These are phyloP conservation scores for Tetanocera ferruginea DNA, from an alignment of 2,888 invertebrate genomes.

Conservation along the genomic window DNA sequence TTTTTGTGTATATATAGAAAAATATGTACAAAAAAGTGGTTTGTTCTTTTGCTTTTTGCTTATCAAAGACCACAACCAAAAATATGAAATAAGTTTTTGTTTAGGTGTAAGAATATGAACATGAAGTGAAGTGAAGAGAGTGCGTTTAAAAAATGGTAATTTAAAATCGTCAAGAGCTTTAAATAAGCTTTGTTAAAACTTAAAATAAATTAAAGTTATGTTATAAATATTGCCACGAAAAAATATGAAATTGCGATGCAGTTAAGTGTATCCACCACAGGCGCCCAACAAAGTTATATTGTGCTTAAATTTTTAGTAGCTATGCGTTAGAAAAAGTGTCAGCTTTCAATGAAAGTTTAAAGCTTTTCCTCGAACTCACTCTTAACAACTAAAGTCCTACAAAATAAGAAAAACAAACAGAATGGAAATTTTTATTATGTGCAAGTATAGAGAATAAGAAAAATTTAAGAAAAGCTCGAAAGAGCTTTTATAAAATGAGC, in stretches of 20 bases:
- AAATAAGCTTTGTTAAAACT: conserved; percentile 9
- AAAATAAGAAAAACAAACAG: conserved; percentile 62
- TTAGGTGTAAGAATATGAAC: not conserved
- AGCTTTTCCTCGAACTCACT: conserved; percentile 52
- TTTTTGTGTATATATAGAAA: not conserved
- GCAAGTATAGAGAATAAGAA: not conserved
- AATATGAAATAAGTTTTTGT: not conserved
- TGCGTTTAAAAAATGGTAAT: not conserved
- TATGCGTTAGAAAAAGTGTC: conserved; percentile 55
- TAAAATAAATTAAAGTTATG: not conserved
- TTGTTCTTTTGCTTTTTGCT: conserved; percentile 37
- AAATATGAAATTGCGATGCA: conserved; percentile 1
- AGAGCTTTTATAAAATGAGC: not conserved
- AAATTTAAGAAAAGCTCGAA: not conserved
- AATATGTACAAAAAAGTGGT: conserved; percentile 23
- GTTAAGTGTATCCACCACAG: conserved; percentile 16
- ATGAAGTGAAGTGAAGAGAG: not conserved
- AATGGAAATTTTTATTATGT: not conserved
- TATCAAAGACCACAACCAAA: conserved; percentile 49
- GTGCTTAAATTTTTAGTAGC: conserved; percentile 56
- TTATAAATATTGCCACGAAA: conserved; percentile 28
- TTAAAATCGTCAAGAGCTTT: not conserved
- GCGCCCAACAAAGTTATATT: not conserved
- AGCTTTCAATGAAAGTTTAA: conserved; percentile 49
- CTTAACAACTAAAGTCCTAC: conserved; percentile 70